A percentile compares a stretch with the other conserved stretches of the same genome.
phyloP scores from a whole-genome alignment of 2,797 vertebrate genomes.

The Arnoldichthys spilopterus region DNA sequence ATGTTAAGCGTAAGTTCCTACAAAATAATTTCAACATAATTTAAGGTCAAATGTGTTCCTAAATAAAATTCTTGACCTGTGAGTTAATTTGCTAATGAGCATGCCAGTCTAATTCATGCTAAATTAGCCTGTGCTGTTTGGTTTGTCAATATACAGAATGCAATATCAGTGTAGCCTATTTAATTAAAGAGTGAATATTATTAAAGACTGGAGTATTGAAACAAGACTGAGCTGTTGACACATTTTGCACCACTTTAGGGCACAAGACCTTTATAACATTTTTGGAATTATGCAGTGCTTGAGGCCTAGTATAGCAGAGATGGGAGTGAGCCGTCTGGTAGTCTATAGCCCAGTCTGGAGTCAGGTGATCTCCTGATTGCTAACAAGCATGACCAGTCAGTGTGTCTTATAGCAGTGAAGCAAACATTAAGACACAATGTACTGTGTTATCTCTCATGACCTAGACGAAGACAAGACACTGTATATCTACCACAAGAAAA shows the following conservation, averaged over 20 bases:
- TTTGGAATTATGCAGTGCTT: not conserved
- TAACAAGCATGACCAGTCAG: constrained; percentile 62
- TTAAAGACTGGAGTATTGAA: not conserved
- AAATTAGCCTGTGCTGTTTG: not conserved
- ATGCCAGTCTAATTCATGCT: no score
- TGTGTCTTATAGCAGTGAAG: constrained; percentile 38
- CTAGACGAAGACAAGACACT: not conserved
- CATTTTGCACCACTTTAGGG: not conserved
- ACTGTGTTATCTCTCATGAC: not conserved
- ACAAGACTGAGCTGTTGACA: not conserved
- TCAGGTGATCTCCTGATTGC: constrained; percentile 65
- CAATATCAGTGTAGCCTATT: not conserved
- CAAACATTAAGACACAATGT: constrained; percentile 4
- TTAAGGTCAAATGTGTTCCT: no score
- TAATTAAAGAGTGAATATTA: not conserved
- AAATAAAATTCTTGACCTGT: not conserved
- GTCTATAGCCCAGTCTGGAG: constrained; percentile 54
- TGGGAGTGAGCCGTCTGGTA: constrained; percentile 25
- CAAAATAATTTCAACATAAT: no score
- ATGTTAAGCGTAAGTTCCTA: no score
- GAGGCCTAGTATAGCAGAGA: not conserved
- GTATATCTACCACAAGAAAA: not conserved
- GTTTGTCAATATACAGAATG: not conserved
- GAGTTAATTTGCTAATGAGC: no score
- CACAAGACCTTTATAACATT: not conserved